Conservation (phyloP, 2,113 vertebrate genomes). For the Aphyosemion australe region DNA sequence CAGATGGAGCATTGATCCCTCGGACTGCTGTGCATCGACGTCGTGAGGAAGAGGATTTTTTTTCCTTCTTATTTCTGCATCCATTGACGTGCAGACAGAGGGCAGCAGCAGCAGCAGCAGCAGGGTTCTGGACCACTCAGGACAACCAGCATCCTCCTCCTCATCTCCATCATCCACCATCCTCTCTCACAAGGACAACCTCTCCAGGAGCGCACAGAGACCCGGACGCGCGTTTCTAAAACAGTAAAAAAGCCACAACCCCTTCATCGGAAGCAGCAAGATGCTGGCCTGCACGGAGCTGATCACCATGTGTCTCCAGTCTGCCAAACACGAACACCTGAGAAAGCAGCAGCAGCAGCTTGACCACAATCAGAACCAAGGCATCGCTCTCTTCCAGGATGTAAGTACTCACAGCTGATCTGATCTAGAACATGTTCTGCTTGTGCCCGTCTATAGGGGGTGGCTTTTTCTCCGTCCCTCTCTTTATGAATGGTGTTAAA, state of each 20-base stretch:
- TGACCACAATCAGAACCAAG: constrained; percentile 68
- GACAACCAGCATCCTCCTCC: constrained; percentile 18
- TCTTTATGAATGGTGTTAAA: constrained; percentile 47
- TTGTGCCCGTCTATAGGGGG: background rate
- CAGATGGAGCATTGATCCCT: constrained; percentile 48
- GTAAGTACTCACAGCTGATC: constrained; percentile 50
- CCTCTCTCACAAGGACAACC: constrained; percentile 43
- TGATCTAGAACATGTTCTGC: background rate
- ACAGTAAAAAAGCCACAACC: background rate
- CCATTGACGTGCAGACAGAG: constrained; percentile 13
- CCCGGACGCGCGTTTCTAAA: background rate
- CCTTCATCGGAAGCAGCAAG: constrained; percentile 30
- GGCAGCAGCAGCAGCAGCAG: constrained; percentile 43
- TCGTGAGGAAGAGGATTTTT: constrained; percentile 48
- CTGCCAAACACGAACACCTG: constrained; percentile 70
- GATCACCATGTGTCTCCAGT: constrained; percentile 78
- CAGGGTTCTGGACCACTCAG: constrained; percentile 33
- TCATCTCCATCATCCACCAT: constrained; percentile 24
- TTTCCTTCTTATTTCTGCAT: constrained; percentile 10
- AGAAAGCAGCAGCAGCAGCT: constrained; percentile 66
- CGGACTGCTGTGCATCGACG: constrained; percentile 1
- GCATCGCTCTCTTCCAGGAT: constrained; percentile 67
- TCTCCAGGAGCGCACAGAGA: constrained; percentile 2
- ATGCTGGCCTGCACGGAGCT: constrained; percentile 77
- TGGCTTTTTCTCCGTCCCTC: constrained; percentile 18